Conservation (phyloP, 2,888 invertebrate genomes). For the Podabrus alpinus region DNA sequence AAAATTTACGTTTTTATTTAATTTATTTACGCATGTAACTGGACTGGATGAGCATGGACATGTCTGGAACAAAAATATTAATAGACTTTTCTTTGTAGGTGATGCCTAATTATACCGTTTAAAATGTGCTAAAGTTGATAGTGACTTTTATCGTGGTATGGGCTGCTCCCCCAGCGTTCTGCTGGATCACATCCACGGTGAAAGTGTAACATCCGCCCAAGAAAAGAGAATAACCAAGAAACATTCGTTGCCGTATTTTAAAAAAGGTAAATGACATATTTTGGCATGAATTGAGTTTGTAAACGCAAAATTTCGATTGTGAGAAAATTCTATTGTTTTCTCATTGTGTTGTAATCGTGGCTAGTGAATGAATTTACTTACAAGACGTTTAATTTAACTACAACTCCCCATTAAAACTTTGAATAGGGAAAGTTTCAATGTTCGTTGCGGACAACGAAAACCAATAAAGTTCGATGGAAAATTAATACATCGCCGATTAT, state of each 20-base stretch:
- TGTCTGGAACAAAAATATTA: background rate
- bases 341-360: background rate
- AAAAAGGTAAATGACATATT: conserved; percentile 42
- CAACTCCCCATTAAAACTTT: background rate
- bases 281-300: background rate
- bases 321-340: background rate
- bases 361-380: background rate
- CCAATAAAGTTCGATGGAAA: background rate
- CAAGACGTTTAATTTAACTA: background rate
- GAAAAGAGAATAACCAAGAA: conserved; percentile 42
- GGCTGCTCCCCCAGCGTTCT: conserved; percentile 69
- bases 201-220: conserved; percentile 53
- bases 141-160: conserved; percentile 54
- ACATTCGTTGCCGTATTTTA: conserved; percentile 33
- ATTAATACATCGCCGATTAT: background rate
- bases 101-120: conserved; percentile 3
- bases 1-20: too few relatives aligned
- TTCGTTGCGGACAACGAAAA: background rate
- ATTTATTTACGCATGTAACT: too few relatives aligned
- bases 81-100: background rate
- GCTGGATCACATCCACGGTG: conserved; percentile 65
- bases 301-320: background rate
- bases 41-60: too few relatives aligned
- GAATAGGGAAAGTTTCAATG: background rate
- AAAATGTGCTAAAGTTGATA: conserved; percentile 29